Evolutionary conservation across 2,888 invertebrate genomes (phyloP), one percentile per base, ranked within the genome.

Genomic region (Rhabditoides inermis): DNA sequence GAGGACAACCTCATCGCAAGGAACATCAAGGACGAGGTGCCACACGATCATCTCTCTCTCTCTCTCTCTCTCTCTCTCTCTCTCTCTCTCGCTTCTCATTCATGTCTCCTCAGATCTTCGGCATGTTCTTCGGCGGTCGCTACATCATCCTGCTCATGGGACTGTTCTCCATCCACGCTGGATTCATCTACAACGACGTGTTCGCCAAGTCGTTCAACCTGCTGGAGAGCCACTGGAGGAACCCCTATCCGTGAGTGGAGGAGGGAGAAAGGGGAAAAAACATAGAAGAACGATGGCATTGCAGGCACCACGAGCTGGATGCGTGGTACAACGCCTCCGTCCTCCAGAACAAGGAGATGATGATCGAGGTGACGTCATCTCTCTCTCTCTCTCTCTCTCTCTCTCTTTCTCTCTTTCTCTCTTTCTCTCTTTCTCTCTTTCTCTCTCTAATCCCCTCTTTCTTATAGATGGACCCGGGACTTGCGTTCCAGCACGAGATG

Each of bases 1-100:
- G 82, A 95, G 94, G 80, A 94, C 94, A 77, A 83, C 88, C 41
- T 95, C 91, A 81, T 90, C 90, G 54, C 48, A 15, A 53, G 48
- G 25, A 60, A 62, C 41, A 60, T 60, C 49, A 56, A 56, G 35
- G 62, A 60, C 23, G 62, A 62, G 49, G 58, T 58, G 4, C 10
- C 40, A 18, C 2, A 15, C 40, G n/a, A n/a, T 40, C 20, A 10
- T 1, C 40, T 10, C 12, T 18, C 40, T 40, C 12, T n/a, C 20
- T 40, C 40, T 40, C 15, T 40, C 10, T 10, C 40, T 40, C 40
- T 2, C 18, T n/a, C 1, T n/a, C 15, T 10, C 15, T 1, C 40
- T 40, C 15, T 40, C 15, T 40, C 40, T 42, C 42, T 2, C 2
- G 25, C n/a, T 44, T 48, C 10, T 49, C 15, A 12, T 48, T 7